Base-by-base conservation (phyloP, 2,113 vertebrate species). In the Tapirus terrestris region DNA sequence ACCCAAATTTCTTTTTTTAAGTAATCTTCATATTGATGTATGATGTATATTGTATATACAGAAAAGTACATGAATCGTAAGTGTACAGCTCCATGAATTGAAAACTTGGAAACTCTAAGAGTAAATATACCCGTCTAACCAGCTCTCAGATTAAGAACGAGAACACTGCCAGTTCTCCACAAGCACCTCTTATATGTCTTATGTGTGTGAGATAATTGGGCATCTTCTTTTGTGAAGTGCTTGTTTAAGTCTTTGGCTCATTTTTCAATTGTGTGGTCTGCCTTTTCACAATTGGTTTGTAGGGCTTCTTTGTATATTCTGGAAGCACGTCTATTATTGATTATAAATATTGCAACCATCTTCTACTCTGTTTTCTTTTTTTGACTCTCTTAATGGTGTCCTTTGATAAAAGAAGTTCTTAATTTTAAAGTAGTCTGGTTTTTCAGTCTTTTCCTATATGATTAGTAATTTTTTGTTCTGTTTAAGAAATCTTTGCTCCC, bases 1-100 rank as follows among this genome's bases (percentile, higher is more conserved):
- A 77, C 56, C 5, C 51, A 79, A 45, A 89, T 94, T 87, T 96
- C 80, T 82, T 96, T 89, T 75, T 89, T 70, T 29, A 83, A 87
- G n/a, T 79, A 31, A 60, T 90, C 29, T 93, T 92, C 96, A 90
- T 53, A 17, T 81, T 60, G 39, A 48, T 39, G 31, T n/a, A 27
- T 73, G 60, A 84, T 36, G 21, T 61, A 29, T 51, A 39, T 21
- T 36, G 21, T 61, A 29, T 51, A 39, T 21, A n/a, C 67, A 61
- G 80, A 33, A 90, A 86, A 91, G 53, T 7, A 81, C 11, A 83
- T 72, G 81, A 5, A 81, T 63, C 75, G 63, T 75, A 84, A 72
- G 53, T n/a, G 36, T 58, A 25, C 20, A n/a, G 20, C 76, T 92
- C 65, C 53, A 11, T 18, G 27, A 43, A 79, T 31, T 75, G 91